Percentiles rank a stretch among this genome's conserved stretches.
These are phyloP conservation scores for Erebia palarica DNA, from an alignment of 2,888 invertebrate genomes.

Conservation along the genomic window DNA sequence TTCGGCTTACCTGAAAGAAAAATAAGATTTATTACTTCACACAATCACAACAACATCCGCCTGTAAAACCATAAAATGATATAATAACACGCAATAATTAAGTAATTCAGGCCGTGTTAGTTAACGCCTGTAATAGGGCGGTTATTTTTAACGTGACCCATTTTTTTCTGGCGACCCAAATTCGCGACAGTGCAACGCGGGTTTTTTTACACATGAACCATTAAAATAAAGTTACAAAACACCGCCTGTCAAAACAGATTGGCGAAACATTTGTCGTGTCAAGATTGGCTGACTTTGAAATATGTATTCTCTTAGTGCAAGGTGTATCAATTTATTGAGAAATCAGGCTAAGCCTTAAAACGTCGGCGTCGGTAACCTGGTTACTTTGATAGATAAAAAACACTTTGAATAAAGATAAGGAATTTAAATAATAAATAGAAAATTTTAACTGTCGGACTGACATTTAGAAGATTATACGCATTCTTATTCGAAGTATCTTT, in stretches of 20 bases:
- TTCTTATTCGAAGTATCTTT: slow-evolving; percentile 7
- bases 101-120: slow-evolving; percentile 65
- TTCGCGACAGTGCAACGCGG: slow-evolving; percentile 67
- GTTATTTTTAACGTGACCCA: slow-evolving; percentile 75
- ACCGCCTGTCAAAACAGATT: slow-evolving; percentile 65
- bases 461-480: neutral
- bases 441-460: neutral
- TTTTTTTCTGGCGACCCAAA: slow-evolving; percentile 69
- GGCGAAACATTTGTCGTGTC: slow-evolving; percentile 62
- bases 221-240: slow-evolving; percentile 67
- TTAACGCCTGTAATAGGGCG: slow-evolving; percentile 64
- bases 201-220: slow-evolving; percentile 56
- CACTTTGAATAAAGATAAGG: slow-evolving; percentile 13
- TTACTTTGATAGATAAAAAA: slow-evolving; percentile 27
- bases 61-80: slow-evolving; percentile 45
- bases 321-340: slow-evolving; percentile 52
- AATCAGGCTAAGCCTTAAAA: slow-evolving; percentile 41
- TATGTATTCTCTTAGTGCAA: slow-evolving; percentile 51
- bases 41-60: slow-evolving; percentile 45
- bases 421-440: slow-evolving; percentile 14
- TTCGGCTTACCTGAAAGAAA: slow-evolving; percentile 66
- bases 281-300: slow-evolving; percentile 57
- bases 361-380: slow-evolving; percentile 39
- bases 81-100: slow-evolving; percentile 63
- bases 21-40: slow-evolving; percentile 35